Evolutionary conservation across 2,888 invertebrate genomes (phyloP).

Genomic region (Lepidochrysops patricia): DNA sequence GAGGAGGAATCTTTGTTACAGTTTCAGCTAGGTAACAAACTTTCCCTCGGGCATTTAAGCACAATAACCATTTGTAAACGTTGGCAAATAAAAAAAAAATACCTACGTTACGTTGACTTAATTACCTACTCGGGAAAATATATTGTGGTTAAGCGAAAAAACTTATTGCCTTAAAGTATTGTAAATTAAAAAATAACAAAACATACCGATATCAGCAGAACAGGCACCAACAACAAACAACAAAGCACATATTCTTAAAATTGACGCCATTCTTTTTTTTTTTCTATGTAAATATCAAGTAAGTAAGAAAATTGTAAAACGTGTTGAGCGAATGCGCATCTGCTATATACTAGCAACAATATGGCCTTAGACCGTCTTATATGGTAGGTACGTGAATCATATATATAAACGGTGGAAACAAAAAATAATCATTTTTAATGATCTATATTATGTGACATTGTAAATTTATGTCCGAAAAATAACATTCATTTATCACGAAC

Average conservation of each 20-base stretch:
- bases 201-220: slow-evolving; percentile 60
- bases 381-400: slow-evolving; percentile 40
- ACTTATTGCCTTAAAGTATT: not conserved
- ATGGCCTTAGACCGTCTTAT: slow-evolving; percentile 56
- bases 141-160: too few species aligned
- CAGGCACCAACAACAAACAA: slow-evolving; percentile 50
- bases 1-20: too few species aligned
- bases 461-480: too few species aligned
- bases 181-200: slow-evolving; percentile 20
- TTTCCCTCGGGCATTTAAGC: too few species aligned
- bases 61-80: too few species aligned
- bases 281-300: too few species aligned
- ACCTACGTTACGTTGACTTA: too few species aligned
- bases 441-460: slow-evolving; percentile 2
- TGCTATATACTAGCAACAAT: slow-evolving; percentile 52
- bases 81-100: too few species aligned
- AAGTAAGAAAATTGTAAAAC: slow-evolving; percentile 28
- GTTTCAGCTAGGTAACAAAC: too few species aligned
- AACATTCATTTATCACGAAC: too few species aligned
- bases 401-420: slow-evolving; percentile 28
- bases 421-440: slow-evolving; percentile 23
- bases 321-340: slow-evolving; percentile 41
- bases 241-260: slow-evolving; percentile 65
- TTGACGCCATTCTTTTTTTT: slow-evolving; percentile 38
- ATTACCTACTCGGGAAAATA: too few species aligned